Conservation (phyloP, 2,888 invertebrate genomes). For the Apantesis nais region DNA sequence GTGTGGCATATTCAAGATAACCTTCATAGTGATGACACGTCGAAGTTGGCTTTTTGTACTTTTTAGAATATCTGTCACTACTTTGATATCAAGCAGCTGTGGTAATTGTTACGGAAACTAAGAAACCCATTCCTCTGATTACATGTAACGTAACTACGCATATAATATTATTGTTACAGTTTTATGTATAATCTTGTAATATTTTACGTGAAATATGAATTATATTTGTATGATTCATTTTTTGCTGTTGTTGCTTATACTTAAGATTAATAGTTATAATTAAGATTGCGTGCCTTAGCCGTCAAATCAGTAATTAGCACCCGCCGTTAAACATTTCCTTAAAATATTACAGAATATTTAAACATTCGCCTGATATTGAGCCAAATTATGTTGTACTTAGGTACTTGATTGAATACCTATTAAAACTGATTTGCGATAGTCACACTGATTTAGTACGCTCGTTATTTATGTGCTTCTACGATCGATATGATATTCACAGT, state of each 20-base stretch:
- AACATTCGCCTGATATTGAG: background rate
- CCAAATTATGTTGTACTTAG: background rate
- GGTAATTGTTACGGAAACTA: background rate
- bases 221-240: background rate
- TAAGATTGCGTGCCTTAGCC: background rate
- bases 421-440: background rate
- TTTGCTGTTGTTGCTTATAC: background rate
- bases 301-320: background rate
- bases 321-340: background rate
- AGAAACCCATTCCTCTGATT: background rate
- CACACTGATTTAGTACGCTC: background rate
- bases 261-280: background rate
- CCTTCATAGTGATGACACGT: background rate
- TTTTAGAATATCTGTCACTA: background rate
- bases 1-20: background rate
- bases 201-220: background rate
- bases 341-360: background rate
- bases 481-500: background rate
- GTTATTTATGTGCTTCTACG: background rate
- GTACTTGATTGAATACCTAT: background rate
- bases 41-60: background rate
- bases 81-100: background rate
- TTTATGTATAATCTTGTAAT: background rate
- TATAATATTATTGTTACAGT: background rate
- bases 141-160: background rate